Evolutionary conservation across 2,888 invertebrate genomes (phyloP), one percentile per base, ranked within the genome.

Genomic region (Drosophila siamana): DNA sequence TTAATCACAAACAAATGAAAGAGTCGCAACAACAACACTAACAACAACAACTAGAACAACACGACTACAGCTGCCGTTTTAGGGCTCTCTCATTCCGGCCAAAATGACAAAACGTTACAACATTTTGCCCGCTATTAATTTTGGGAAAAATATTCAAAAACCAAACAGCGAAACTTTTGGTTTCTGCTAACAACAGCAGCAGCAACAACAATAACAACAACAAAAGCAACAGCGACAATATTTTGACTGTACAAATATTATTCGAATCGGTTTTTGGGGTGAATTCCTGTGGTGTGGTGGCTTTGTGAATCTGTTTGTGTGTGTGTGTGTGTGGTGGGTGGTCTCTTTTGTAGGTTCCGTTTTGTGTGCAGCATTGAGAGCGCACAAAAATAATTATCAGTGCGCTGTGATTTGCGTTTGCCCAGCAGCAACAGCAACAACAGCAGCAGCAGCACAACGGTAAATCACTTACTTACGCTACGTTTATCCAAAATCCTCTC

Each of bases 51-150:
- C n/a, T n/a, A n/a, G n/a, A 33, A 36, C 28, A 47, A 28, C 46
- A 28, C 28, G 26, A 28, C 28, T 47, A 11, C 15, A 11, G 28
- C 4, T 19, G 8, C 19, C 19, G 33, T 36, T 36, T 36, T 16
- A 9, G 11, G 6, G 13, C 63, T 19, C 26, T n/a, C 44, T 9
- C 62, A 44, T 48, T 60, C 50, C 56, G 69, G 55, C 72, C 71
- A 74, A 28, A 28, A 74, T 80, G 83, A 88, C 83, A 86, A 86
- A 77, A 69, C 51, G 86, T 61, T 86, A 72, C 66, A 86, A 83
- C 80, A 80, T 77, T 83, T 86, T 74, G 67, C 67, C 61, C 68
- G 78, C 88, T 84, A 84, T 84, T 88, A 88, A 83, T 88, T 83
- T 86, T 69, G 33, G 64, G 46, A 69, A 86, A 88, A 83, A 86